A percentile compares a stretch with the other conserved stretches of the same genome.
These are phyloP conservation scores for Lichenostomus cassidix DNA, from an alignment of 2,113 vertebrate genomes.

Conservation along the genomic window DNA sequence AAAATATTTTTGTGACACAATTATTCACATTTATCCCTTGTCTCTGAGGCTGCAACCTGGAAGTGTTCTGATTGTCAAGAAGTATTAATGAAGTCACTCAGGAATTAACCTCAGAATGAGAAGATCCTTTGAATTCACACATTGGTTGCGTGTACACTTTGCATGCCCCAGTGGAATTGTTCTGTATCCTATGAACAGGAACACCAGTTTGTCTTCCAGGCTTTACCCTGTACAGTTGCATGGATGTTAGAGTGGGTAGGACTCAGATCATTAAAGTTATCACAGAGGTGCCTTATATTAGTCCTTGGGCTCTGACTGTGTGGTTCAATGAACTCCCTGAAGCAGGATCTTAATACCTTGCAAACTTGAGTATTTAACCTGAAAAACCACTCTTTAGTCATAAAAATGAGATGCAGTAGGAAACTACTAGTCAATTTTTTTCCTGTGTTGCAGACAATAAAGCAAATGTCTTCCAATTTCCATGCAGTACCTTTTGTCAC, in stretches of 20 bases:
- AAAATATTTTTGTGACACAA: background rate
- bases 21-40: background rate
- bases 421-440: background rate
- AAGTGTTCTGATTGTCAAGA: background rate
- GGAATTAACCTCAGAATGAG: background rate
- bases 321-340: background rate
- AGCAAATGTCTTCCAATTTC: background rate
- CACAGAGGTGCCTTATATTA: background rate
- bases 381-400: background rate
- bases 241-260: background rate
- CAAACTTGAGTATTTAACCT: background rate
- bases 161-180: background rate
- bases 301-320: background rate
- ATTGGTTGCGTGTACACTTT: background rate
- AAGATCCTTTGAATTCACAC: background rate
- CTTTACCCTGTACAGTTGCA: background rate
- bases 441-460: background rate
- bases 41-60: background rate
- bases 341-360: background rate
- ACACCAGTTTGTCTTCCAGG: background rate
- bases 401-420: background rate
- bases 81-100: background rate
- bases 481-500: background rate
- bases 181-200: background rate
- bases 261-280: background rate